Evolutionary conservation across 1,140 invertebrate species (phyloP), one percentile per base, ranked within the genome.

Genomic region (Drosophila serrata): DNA sequence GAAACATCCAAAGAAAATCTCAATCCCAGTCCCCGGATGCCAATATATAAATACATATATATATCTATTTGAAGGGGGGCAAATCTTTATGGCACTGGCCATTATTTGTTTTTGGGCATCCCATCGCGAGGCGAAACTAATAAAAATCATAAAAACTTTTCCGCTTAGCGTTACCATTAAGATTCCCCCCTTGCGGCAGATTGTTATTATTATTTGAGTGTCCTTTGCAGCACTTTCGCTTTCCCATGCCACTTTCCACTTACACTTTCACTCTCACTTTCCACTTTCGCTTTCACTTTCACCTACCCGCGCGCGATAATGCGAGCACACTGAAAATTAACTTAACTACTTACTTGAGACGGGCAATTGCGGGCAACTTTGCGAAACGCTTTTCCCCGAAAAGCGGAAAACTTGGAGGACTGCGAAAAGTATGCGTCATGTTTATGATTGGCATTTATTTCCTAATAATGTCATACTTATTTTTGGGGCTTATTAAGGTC

Each of bases 121-220:
- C 43, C 42, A 49, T 73, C 69, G 69, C 67, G 69, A 40, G 67
- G 57, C 65, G 29, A 60, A 77, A 77, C 75, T 69, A 77, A 88
- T 75, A 75, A 81, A 88, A 79, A 79, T 76, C 70, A 87, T 88
- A 69, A 61, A 86, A 86, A 86, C 55, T 86, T 88, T 88, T 82
- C 58, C 75, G 84, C 65, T 82, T 86, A 73, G 67, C 53, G 67
- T 49, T 29, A 11, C 64, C 51, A 72, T 75, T 67, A 64, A 67
- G 46, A 53, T 56, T 8, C 17, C 29, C 33, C 33, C 60, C 45
- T 17, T 27, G 35, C 57, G 33, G 31, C 51, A 40, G 35, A 75
- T 56, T 62, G 51, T 51, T 82, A 78, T 75, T 81, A 78, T 86
- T 53, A 78, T 59, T 58, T 70, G 65, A 69, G 62, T 69, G 65